These are phyloP conservation scores for Endomychus coccineus DNA, from an alignment of 2,888 invertebrate genomes.

Conservation along the genomic window DNA sequence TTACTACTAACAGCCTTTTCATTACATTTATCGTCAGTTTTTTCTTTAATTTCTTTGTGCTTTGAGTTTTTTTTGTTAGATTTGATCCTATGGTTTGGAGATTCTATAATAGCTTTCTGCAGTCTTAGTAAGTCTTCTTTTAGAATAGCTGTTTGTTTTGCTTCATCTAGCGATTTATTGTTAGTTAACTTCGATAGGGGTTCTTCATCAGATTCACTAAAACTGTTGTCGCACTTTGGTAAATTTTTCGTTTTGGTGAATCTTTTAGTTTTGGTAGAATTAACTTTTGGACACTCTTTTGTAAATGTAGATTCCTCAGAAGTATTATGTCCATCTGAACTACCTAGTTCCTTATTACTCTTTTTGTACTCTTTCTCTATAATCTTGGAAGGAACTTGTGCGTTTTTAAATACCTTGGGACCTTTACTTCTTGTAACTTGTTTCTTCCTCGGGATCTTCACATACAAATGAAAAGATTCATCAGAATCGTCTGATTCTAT, in stretches of 20 bases:
- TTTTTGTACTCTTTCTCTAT: constrained; percentile 8
- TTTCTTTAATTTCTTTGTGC: constrained; percentile 13
- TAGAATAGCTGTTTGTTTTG: constrained; percentile 14
- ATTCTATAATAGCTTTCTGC: constrained; percentile 14
- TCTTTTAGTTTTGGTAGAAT: constrained; percentile 22
- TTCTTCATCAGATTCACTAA: constrained; percentile 60
- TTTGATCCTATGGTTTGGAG: constrained; percentile 11
- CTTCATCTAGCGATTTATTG: constrained; percentile 16
- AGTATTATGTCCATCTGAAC: not conserved
- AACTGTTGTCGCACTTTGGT: constrained; percentile 38
- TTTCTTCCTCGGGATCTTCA: constrained; percentile 28
- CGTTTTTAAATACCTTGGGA: constrained; percentile 11
- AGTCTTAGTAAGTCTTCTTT: constrained; percentile 14
- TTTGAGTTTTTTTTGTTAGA: constrained; percentile 11
- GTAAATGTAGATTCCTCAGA: constrained; percentile 11
- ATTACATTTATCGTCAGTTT: constrained; percentile 8
- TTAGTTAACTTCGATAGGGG: constrained; percentile 52
- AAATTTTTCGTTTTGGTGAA: constrained; percentile 25
- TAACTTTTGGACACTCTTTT: constrained; percentile 3
- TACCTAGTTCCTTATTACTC: constrained; percentile 11
- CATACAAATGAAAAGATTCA: constrained; percentile 28
- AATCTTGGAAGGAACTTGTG: constrained; percentile 2
- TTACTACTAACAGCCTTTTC: constrained; percentile 12
- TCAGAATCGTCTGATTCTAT: constrained; percentile 28
- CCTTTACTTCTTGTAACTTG: constrained; percentile 28